These are phyloP conservation scores for Caenorhabditis brenneri DNA, from an alignment of 1,140 invertebrate species.

Conservation along the genomic window DNA sequence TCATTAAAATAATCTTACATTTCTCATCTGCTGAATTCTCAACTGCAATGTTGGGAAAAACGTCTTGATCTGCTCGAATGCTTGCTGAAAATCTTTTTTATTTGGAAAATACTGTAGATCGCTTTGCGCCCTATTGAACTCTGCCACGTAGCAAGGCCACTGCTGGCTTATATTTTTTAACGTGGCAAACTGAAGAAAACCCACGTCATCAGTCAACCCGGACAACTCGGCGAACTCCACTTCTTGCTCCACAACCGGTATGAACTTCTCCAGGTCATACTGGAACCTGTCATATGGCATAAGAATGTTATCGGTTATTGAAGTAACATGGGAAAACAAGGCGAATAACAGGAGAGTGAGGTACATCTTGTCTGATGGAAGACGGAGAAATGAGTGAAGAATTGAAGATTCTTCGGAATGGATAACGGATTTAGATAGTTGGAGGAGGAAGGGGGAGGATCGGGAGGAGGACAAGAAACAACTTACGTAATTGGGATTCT, in stretches of 20 bases:
- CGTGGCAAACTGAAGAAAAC: not conserved
- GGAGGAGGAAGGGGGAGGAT: too few relatives aligned
- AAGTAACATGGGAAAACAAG: not conserved
- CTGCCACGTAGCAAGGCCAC: too few relatives aligned
- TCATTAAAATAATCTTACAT: not conserved
- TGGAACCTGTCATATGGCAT: not conserved
- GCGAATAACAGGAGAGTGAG: not conserved
- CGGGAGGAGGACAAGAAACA: not conserved
- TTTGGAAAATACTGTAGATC: too few relatives aligned
- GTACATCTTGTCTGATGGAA: not conserved
- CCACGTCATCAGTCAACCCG: not conserved
- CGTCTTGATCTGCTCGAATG: not conserved
- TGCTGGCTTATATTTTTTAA: too few relatives aligned
- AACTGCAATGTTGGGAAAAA: constrained; percentile 1
- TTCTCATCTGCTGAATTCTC: not conserved
- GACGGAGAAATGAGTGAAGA: not conserved
- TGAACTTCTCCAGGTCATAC: not conserved
- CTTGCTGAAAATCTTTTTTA: not conserved
- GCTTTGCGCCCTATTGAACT: too few relatives aligned
- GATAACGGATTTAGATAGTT: not conserved
- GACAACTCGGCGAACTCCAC: not conserved
- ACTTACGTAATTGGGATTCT: too few relatives aligned
- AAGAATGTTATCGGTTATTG: not conserved
- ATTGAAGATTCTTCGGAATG: not conserved
- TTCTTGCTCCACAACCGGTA: not conserved